A percentile compares a stretch with the other conserved stretches of the same genome.
phyloP scores from a whole-genome alignment of 2,797 vertebrate species.

The Rhabdomys pumilio region DNA sequence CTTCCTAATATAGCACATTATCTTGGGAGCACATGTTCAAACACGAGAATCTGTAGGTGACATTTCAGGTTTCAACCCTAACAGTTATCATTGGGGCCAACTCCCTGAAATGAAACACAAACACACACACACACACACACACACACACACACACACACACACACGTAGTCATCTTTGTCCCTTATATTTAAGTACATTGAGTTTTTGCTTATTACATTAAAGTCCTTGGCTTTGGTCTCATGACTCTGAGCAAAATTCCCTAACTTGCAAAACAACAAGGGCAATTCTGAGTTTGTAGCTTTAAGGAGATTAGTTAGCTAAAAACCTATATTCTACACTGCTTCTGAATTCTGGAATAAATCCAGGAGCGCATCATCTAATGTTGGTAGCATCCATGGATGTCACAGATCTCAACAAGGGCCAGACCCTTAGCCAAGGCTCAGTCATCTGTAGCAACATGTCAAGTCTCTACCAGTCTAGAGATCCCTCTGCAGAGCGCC shows the following conservation, averaged over 20 bases:
- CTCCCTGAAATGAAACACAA: background rate
- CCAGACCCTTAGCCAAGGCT: background rate
- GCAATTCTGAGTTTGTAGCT: background rate
- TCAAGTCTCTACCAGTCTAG: background rate
- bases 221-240: background rate
- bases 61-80: background rate
- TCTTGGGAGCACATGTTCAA: background rate
- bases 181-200: background rate
- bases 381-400: background rate
- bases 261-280: background rate
- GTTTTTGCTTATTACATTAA: background rate
- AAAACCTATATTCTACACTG: background rate
- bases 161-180: background rate
- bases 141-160: too few relatives aligned
- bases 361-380: background rate
- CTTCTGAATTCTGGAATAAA: constrained; percentile 13
- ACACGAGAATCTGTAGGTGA: background rate
- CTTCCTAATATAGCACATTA: background rate
- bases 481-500: background rate
- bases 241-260: background rate
- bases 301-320: background rate
- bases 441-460: background rate
- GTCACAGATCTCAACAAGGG: background rate
- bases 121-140: too few relatives aligned
- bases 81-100: background rate